Evolutionary conservation across 1,140 invertebrate genomes (phyloP).

Genomic region (Ips typographus): DNA sequence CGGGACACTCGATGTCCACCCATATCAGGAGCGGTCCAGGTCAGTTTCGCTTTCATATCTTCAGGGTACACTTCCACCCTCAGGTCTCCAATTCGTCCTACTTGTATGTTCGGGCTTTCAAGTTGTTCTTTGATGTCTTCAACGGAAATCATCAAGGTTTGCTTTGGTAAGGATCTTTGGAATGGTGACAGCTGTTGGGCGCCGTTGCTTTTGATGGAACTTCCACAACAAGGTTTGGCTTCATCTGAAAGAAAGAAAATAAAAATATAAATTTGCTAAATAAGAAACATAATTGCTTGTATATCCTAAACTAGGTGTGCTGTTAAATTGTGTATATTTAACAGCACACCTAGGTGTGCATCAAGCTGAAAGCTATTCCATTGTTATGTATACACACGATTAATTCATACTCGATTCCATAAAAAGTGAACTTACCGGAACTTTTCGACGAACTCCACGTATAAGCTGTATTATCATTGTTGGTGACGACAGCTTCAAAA

Average conservation of each 20-base stretch:
- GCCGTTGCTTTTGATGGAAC: slow-evolving; percentile 50
- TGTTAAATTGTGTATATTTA: no score
- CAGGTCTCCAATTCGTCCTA: slow-evolving; percentile 56
- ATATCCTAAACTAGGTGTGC: no score
- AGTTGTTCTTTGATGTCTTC: slow-evolving; percentile 45
- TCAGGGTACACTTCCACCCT: slow-evolving; percentile 49
- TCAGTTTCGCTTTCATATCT: slow-evolving; percentile 53
- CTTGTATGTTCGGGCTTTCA: slow-evolving; percentile 36
- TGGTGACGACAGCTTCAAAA: slow-evolving; percentile 54
- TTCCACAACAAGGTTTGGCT: slow-evolving; percentile 54
- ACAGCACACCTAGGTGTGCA: no score
- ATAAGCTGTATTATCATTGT: slow-evolving; percentile 58
- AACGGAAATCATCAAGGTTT: slow-evolving; percentile 50
- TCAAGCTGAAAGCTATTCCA: no score
- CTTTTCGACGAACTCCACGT: slow-evolving; percentile 46
- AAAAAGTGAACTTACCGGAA: slow-evolving; percentile 39
- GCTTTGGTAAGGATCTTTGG: slow-evolving; percentile 54
- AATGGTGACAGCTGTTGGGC: slow-evolving; percentile 54
- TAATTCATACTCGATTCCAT: background rate
- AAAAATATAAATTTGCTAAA: background rate
- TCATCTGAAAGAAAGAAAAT: slow-evolving; percentile 41
- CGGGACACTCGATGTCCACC: slow-evolving; percentile 53
- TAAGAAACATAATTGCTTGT: no score
- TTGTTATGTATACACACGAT: no score
- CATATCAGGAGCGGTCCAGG: slow-evolving; percentile 61